Conservation (phyloP, 1,140 invertebrate genomes). For the Dryas iulia region DNA sequence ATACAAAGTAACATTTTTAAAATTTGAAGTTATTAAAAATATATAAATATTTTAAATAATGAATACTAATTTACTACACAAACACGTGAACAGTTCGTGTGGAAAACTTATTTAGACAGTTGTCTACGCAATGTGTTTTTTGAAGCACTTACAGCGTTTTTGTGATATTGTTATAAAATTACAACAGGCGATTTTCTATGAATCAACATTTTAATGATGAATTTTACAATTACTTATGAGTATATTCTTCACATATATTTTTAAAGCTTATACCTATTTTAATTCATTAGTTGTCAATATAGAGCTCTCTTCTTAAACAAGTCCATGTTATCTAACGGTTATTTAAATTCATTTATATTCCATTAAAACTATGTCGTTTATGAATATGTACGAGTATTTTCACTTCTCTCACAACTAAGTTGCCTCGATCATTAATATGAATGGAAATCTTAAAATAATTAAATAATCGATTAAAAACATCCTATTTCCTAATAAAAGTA, state of each 20-base stretch:
- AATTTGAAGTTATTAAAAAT: no score
- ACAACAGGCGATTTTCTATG: background rate
- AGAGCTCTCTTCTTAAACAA: background rate
- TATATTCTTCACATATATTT: background rate
- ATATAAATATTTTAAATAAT: no score
- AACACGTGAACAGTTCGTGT: no score
- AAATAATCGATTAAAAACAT: background rate
- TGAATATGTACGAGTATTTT: background rate
- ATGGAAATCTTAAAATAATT: background rate
- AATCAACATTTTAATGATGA: no score
- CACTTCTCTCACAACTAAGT: background rate
- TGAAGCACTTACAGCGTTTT: background rate
- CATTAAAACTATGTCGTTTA: background rate
- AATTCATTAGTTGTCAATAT: no score
- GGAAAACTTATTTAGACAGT: no score
- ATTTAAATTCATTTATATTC: background rate
- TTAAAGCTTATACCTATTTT: no score
- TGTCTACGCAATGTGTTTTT: background rate
- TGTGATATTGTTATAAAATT: background rate
- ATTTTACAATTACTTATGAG: no score
- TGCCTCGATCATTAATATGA: background rate
- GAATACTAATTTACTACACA: background rate
- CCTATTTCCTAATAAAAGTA: background rate
- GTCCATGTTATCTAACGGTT: background rate
- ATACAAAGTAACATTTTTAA: no score